These are phyloP conservation scores for Flabesymbios commensalis DNA, from an alignment of 2,888 invertebrate genomes.

Conservation along the genomic window DNA sequence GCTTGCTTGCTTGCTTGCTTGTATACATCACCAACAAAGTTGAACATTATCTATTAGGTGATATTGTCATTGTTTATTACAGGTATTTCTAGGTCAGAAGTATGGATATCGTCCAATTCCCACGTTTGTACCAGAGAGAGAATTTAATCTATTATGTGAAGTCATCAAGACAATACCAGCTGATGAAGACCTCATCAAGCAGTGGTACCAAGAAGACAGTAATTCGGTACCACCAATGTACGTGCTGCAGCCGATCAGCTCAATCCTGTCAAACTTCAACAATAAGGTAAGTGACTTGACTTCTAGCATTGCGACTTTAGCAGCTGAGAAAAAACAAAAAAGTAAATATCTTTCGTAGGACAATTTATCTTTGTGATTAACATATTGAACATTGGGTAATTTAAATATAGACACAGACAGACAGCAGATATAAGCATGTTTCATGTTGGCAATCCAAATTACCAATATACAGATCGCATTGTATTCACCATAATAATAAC, in stretches of 20 bases:
- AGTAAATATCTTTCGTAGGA: background rate
- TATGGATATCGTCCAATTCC: conserved; percentile 98
- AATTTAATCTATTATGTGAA: conserved; percentile 83
- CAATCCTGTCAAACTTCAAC: conserved; percentile 94
- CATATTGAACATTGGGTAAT: too few relatives aligned
- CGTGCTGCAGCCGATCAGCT: conserved; percentile 94
- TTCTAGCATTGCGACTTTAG: background rate
- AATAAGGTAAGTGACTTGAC: conserved; percentile 75
- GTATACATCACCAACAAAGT: too few relatives aligned
- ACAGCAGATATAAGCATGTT: background rate
- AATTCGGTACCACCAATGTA: conserved; percentile 95
- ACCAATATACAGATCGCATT: too few relatives aligned
- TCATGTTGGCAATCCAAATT: too few relatives aligned
- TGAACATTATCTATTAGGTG: too few relatives aligned
- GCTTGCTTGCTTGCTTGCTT: too few relatives aligned
- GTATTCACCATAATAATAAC: too few relatives aligned
- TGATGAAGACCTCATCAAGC: conserved; percentile 81
- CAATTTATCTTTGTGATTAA: background rate
- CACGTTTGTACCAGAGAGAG: conserved; percentile 86
- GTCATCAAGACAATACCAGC: conserved; percentile 69
- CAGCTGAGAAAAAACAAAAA: background rate
- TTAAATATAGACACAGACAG: too few relatives aligned
- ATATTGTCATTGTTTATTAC: conserved; percentile 10
- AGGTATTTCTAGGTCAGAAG: conserved; percentile 95
- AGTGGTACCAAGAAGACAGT: conserved; percentile 95